Evolutionary conservation across 2,113 vertebrate genomes (phyloP), one percentile per base, ranked within the genome.

Genomic region (Ranitomeya variabilis): DNA sequence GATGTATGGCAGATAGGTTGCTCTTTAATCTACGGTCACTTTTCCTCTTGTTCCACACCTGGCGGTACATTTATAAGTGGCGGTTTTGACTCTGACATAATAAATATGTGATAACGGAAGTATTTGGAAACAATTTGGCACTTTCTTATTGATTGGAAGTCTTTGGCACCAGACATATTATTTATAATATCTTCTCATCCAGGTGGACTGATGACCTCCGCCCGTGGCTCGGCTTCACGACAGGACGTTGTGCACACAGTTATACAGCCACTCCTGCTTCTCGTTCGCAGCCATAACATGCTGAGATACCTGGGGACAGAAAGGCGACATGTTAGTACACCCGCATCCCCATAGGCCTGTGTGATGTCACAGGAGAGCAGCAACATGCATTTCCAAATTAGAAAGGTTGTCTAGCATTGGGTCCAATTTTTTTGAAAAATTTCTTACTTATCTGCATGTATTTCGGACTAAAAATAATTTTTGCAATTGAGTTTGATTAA

Each of bases 211-310:
- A 21, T 7, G 31, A 18, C 54, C 16, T 80, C 54, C 55, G n/a
- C 31, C 69, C 6, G 31, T 31, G 3, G 59, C 7, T 57, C 31
- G 26, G 13, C n/a, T 78, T 95, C 91, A 94, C 37, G 92, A 89
- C 2, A 99, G 73, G 23, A 97, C 92, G 80, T 94, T 97, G 92
- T 97, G 96, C 69, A 94, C 93, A 91, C 96, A 98, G 86, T 90
- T 95, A 90, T 97, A 97, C 69, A 92, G 91, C 97, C 97, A 99
- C 16, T 98, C 98, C 89, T 96, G 95, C 89, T 89, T 94, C 69
- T 98, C 96, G 0, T 94, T 95, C 90, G 96, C 89, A 0, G 97
- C 95, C 92, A 98, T 92, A 88, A 97, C 94, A 13, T 99, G 97
- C 89, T 99, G 97, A 90, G 96, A 97, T 73, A 99, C 95, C 97